These are phyloP conservation scores for Sycobia sp. DNA, from an alignment of 1,140 invertebrate genomes.

Conservation along the genomic window DNA sequence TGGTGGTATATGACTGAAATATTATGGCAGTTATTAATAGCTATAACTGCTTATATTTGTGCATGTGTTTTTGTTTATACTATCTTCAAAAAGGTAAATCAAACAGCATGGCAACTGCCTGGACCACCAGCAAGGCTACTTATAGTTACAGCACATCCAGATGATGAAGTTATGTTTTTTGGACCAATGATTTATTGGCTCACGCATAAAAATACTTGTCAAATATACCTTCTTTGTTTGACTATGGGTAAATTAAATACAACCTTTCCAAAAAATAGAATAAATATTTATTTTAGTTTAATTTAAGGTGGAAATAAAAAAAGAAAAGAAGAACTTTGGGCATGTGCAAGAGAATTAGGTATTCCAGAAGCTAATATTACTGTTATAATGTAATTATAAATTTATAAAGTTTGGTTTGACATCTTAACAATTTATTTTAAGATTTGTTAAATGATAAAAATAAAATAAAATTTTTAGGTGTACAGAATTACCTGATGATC, in stretches of 20 bases:
- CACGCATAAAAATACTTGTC: conserved; percentile 65
- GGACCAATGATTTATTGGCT: conserved; percentile 84
- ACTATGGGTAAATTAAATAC: conserved; percentile 71
- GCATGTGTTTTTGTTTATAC: conserved; percentile 53
- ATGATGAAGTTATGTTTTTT: conserved; percentile 99
- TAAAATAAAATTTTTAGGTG: conserved; percentile 61
- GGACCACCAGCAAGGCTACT: conserved; percentile 68
- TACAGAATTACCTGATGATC: conserved; percentile 77
- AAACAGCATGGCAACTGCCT: conserved; percentile 56
- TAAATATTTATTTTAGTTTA: conserved; percentile 1
- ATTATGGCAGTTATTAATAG: conserved; percentile 54
- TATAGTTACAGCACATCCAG: conserved; percentile 91
- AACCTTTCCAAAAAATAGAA: neutral
- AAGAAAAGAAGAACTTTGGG: conserved; percentile 78
- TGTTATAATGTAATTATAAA: conserved; percentile 62
- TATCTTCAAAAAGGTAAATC: conserved; percentile 52
- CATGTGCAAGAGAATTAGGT: conserved; percentile 78
- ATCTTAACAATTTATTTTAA: neutral
- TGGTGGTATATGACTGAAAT: conserved; percentile 56
- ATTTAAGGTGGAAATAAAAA: conserved; percentile 72
- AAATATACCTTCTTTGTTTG: conserved; percentile 84
- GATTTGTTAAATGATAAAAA: neutral
- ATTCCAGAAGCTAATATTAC: conserved; percentile 77
- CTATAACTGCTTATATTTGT: conserved; percentile 49
- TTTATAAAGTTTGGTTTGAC: neutral